Conservation (phyloP, 2,113 vertebrate genomes). For the Lepidothrix coronata region DNA sequence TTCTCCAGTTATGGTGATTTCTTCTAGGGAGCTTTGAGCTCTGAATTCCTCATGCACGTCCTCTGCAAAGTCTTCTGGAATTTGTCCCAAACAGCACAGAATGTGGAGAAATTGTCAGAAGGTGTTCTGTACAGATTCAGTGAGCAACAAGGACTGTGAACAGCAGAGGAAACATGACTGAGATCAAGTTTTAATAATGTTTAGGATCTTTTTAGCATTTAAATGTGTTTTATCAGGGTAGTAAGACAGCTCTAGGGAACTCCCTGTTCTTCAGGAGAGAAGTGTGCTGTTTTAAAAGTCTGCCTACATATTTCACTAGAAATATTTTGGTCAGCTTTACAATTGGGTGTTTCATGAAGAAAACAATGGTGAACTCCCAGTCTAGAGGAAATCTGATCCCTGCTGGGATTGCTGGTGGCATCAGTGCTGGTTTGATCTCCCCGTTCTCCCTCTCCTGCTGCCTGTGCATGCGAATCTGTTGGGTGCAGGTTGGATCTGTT, state of each 20-base stretch:
- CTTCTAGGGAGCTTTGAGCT: not conserved
- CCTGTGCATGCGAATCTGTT: not conserved
- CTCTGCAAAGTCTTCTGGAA: not conserved
- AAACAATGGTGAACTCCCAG: not conserved
- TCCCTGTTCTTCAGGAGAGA: not conserved
- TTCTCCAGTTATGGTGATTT: not conserved
- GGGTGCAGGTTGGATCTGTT: not conserved
- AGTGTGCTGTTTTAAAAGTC: not conserved
- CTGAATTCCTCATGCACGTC: not conserved
- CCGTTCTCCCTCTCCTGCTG: not conserved
- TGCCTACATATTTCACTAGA: not conserved
- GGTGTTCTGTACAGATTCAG: not conserved
- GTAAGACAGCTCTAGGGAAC: not conserved
- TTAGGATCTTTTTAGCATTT: not conserved
- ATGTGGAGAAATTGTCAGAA: not conserved
- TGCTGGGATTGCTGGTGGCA: not conserved
- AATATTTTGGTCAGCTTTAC: not conserved
- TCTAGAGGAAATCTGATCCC: not conserved
- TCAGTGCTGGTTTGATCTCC: not conserved
- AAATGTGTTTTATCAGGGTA: not conserved
- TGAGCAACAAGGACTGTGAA: not conserved
- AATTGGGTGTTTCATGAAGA: fast-evolving
- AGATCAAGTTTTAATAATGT: not conserved
- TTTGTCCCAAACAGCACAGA: not conserved
- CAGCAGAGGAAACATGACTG: not conserved